Evolutionary conservation across 2,888 invertebrate species (phyloP), one percentile per base, ranked within the genome.

Genomic region (Muscina levida): DNA sequence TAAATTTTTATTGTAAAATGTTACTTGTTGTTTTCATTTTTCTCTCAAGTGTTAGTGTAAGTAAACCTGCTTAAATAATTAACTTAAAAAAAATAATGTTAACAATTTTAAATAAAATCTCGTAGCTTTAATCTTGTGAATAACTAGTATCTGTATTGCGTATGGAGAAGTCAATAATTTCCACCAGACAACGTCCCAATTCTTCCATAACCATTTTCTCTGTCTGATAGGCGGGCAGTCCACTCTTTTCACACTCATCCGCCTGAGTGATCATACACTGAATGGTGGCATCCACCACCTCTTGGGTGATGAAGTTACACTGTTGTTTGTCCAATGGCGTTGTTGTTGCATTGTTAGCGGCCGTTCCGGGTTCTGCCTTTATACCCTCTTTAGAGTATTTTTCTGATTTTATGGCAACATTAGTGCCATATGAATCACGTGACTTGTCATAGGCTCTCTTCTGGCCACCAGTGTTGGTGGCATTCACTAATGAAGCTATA

Each of bases 181-280:
- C 97, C 86, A 95, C 95, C 77, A 99, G 92, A 90, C 98, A 98
- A 83, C 97, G 93, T 51, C 98, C 97, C 91, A 98, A 97, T 91
- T 99, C 99, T 88, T 97, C 96, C 83, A 99, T 93, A 84, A 99
- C 93, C 89, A 91, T 92, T 88, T 92, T 93, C 51, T 94, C 94
- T 37, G 93, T 92, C 82, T 92, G 90, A 89, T 93, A 92, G 67
- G 92, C 91, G 62, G 92, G 91, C 85, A 95, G 94, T 11, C 94
- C 94, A 85, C 95, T 94, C 89, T 97, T 92, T 85, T 95, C 95
- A 57, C 94, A 94, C 88, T 96, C 96, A 85, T 95, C 96, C 3
- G 97, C 97, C 87, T 97, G 96, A n/a, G 98, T 97, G 87, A 99
- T 92, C 89, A 99, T 92, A 90, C 99, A 98, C 88, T 97, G 96